Conservation (phyloP, 2,113 vertebrate genomes). For the Cinclus mexicanus region DNA sequence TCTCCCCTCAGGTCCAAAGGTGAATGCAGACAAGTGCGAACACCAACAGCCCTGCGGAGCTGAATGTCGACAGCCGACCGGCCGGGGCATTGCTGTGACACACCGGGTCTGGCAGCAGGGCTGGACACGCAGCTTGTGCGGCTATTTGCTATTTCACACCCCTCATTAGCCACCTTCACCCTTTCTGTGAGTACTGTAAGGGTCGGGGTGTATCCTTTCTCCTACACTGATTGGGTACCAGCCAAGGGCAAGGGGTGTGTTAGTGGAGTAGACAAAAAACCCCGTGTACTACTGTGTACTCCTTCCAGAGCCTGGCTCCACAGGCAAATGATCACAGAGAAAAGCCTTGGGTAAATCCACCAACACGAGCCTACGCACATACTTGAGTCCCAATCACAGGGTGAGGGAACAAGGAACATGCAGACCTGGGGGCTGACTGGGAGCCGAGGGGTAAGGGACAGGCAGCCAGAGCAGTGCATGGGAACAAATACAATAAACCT, state of each 20-base stretch:
- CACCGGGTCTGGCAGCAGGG: no score
- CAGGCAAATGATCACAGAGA: not conserved
- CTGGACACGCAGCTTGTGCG: not conserved
- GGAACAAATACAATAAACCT: not conserved
- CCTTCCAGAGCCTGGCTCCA: not conserved
- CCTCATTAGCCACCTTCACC: not conserved
- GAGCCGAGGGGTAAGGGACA: not conserved
- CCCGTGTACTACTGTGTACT: not conserved
- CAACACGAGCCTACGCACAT: accelerated
- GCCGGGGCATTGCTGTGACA: not conserved
- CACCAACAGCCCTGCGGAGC: not conserved
- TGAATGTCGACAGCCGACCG: not conserved
- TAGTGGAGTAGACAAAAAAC: not conserved
- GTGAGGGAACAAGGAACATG: not conserved
- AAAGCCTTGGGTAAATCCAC: not conserved
- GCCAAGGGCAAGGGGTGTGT: not conserved
- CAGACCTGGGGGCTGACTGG: not conserved
- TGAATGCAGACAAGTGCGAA: not conserved
- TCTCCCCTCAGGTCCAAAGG: not conserved
- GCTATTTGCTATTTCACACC: not conserved
- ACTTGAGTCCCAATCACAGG: accelerated
- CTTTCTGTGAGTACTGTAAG: no score
- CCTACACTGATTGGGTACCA: not conserved
- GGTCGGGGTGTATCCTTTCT: not conserved
- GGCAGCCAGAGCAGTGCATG: accelerated